Conservation (phyloP, 2,888 invertebrate species). For the Drosophila leonis region DNA sequence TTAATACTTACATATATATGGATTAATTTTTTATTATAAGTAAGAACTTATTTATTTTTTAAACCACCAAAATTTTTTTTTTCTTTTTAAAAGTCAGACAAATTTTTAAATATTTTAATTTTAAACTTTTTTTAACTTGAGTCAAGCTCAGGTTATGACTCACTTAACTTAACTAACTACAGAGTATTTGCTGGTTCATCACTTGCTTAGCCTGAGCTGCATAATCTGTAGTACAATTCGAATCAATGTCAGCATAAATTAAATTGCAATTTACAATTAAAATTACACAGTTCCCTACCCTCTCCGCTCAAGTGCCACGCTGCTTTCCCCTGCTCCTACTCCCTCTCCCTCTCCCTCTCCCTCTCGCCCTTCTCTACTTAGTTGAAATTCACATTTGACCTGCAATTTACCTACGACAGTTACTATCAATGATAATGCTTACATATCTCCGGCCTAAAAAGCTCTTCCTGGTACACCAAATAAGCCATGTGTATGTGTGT, state of each 20-base stretch:
- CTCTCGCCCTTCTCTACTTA: neutral
- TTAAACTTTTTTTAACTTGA: too few relatives aligned
- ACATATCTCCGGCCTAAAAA: slow-evolving; percentile 40
- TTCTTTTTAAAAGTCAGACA: too few relatives aligned
- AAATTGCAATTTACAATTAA: slow-evolving; percentile 71
- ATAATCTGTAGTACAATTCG: slow-evolving; percentile 29
- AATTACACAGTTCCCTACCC: slow-evolving; percentile 21
- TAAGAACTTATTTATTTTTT: too few relatives aligned
- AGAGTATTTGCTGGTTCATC: slow-evolving; percentile 6
- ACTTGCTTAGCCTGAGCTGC: neutral
- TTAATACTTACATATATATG: too few relatives aligned
- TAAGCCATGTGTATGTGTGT: slow-evolving; percentile 2
- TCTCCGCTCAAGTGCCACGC: too few relatives aligned
- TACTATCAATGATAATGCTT: slow-evolving; percentile 40
- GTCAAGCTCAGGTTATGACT: neutral
- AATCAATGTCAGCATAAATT: slow-evolving; percentile 50
- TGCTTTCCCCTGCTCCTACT: too few relatives aligned
- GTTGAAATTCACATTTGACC: slow-evolving; percentile 42
- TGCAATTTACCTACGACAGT: slow-evolving; percentile 38
- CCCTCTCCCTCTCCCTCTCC: neutral
- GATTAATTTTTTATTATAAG: too few relatives aligned
- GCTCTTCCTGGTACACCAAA: slow-evolving; percentile 41
- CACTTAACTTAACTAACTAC: too few relatives aligned
- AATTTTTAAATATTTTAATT: too few relatives aligned
- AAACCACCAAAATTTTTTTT: too few relatives aligned